Evolutionary conservation across 1,140 invertebrate species (phyloP), one percentile per base, ranked within the genome.

Genomic region (Philaenus spumarius): DNA sequence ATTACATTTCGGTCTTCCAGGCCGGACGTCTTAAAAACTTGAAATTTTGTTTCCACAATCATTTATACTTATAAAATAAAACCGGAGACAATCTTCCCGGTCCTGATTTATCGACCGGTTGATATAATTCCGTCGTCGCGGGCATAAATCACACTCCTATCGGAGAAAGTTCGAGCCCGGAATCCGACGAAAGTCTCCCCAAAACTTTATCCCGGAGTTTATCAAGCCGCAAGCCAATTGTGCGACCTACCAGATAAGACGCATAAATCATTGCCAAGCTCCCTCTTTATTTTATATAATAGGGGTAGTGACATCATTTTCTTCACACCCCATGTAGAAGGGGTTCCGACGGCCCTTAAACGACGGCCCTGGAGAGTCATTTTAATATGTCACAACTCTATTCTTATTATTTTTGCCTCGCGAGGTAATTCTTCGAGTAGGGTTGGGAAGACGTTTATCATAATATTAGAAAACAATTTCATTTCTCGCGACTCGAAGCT

Each of bases 301-400:
- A 53, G 50, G 35, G 26, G 17, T 24, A 30, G 45, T 40, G 47
- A 47, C 45, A 48, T 22, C 22, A 23, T 26, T 50, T 30, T 12
- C n/a, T 30, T 50, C 26, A 26, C 45, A 34, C 23, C 46, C 53
- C 5, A 23, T 23, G 7, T 17, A 23, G 23, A 50, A 50, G 55
- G 55, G 42, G n/a, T n/a, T n/a, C n/a, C n/a, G n/a, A n/a, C n/a
- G n/a, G n/a, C 34, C 30, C 55, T 50, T 30, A 58, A 58, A 58
- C 34, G 26, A 39, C 55, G 24, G 19, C 55, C 34, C 55, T 30
- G 9, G 55, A 34, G 55, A 47, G 17, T 57, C 42, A 57, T 57
- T 57, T 57, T 57, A 57, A 57, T 57, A 57, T 57, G 55, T 57
- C 55, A 57, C 55, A 47, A 57, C 43, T 14, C 23, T 19, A 34